Percentiles rank a stretch among this genome's conserved stretches.
These are phyloP conservation scores for Troides helena DNA, from an alignment of 2,888 invertebrate species.

Conservation along the genomic window DNA sequence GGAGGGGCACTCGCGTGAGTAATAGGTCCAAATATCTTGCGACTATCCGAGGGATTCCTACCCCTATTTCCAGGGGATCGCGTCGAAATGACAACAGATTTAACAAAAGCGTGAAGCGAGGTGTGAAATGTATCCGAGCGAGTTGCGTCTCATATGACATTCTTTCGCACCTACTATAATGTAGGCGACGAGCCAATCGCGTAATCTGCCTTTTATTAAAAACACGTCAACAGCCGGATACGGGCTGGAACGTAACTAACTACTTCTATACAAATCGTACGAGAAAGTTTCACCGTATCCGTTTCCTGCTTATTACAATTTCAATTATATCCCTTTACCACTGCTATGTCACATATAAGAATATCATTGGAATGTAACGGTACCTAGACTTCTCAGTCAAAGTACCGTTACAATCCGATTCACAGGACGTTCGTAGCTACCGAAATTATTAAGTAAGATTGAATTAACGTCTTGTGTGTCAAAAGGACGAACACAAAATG, in stretches of 20 bases:
- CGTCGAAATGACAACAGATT: constrained; percentile 78
- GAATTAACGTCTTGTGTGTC: no score
- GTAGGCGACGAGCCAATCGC: constrained; percentile 64
- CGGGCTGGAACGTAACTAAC: constrained; percentile 6
- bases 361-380: no score
- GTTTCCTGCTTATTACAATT: neutral
- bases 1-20: constrained; percentile 60
- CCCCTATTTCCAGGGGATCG: constrained; percentile 74
- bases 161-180: constrained; percentile 68
- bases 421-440: no score
- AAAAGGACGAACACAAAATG: no score
- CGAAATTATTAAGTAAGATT: no score
- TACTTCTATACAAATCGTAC: neutral
- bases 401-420: no score
- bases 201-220: constrained; percentile 76
- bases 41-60: constrained; percentile 71
- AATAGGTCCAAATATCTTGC: constrained; percentile 73
- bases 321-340: no score
- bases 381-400: no score
- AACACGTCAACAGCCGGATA: constrained; percentile 55
- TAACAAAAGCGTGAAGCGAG: constrained; percentile 76
- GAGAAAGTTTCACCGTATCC: neutral
- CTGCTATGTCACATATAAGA: no score
- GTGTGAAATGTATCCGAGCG: constrained; percentile 78
- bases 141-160: constrained; percentile 73